Base-by-base conservation (phyloP, 2,797 vertebrate species). In the Naso thynnoides region DNA sequence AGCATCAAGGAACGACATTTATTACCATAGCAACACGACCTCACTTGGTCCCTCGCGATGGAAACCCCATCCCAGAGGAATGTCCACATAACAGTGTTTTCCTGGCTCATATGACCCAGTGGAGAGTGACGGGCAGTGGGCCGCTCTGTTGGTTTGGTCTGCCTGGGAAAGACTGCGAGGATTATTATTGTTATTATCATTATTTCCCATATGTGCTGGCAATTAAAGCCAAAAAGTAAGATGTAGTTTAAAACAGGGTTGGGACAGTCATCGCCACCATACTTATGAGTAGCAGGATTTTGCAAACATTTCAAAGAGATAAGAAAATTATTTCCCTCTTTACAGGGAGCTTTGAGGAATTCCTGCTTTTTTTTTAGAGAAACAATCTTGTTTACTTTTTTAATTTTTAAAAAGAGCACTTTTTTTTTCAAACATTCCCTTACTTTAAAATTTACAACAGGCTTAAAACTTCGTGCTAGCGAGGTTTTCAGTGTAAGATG, bases 51-150 rank as follows among this genome's bases (percentile, higher is more conserved):
- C 78, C 72, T 85, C 23, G 23, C 87, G 79, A 91, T 87, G 73
- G 79, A 83, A 91, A 90, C 87, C 64, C 53, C 76, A 63, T 89
- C 87, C 84, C 86, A 58, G 47, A 86, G 77, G 87, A 87, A 47
- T 41, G 45, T 56, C 75, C 54, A 64, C 48, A 65, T 41, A 69
- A 1, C 59, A 68, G 61, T 64, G 69, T 80, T 84, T 83, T 72
- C 64, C 62, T 54, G 63, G 64, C 63, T 71, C 21, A n/a, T 24
- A 54, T 59, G 74, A 76, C 62, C 36, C 56, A 54, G 75, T 3
- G 33, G 23, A 47, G 59, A 47, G 55, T 39, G 58, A 45, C 7
- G 13, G 61, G 70, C 69, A 71, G 68, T 5, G 24, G 21, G 73
- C 24, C 31, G 19, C 52, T 73, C 44, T 42, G 56, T 1, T 54